These are phyloP conservation scores for Calephelis virginiensis DNA, from an alignment of 1,140 invertebrate genomes.

Conservation along the genomic window DNA sequence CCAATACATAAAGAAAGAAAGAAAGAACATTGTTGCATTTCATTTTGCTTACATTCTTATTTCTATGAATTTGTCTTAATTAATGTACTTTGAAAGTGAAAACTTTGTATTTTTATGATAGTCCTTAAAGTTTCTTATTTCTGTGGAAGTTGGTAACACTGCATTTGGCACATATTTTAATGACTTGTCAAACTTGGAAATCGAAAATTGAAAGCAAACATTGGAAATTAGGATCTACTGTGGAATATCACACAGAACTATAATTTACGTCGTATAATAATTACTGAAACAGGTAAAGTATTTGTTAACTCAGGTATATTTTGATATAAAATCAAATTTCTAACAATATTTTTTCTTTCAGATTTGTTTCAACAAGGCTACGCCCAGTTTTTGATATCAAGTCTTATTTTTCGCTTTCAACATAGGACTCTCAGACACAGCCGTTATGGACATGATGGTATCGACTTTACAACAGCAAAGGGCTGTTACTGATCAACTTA, in stretches of 20 bases:
- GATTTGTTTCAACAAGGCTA: constrained; percentile 48
- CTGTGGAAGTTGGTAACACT: too few species aligned
- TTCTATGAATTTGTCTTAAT: too few species aligned
- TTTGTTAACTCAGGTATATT: background rate
- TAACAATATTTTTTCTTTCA: constrained; percentile 32
- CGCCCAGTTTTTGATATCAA: constrained; percentile 56
- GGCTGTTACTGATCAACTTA: constrained; percentile 94
- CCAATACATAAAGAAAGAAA: too few species aligned
- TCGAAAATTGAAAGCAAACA: background rate
- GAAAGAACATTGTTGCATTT: too few species aligned
- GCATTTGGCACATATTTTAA: background rate
- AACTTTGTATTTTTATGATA: too few species aligned
- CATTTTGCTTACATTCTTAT: too few species aligned
- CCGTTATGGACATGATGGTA: constrained; percentile 94
- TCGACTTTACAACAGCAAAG: constrained; percentile 94
- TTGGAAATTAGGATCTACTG: background rate
- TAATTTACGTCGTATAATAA: background rate
- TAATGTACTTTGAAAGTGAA: too few species aligned
- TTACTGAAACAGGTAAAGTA: background rate
- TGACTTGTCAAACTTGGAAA: background rate
- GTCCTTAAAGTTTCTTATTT: too few species aligned
- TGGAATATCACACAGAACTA: background rate
- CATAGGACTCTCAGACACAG: constrained; percentile 90
- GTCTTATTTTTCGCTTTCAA: constrained; percentile 62
- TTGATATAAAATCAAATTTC: background rate